Base-by-base conservation (phyloP, 2,888 invertebrate genomes). In the Drosophila paracracens region DNA sequence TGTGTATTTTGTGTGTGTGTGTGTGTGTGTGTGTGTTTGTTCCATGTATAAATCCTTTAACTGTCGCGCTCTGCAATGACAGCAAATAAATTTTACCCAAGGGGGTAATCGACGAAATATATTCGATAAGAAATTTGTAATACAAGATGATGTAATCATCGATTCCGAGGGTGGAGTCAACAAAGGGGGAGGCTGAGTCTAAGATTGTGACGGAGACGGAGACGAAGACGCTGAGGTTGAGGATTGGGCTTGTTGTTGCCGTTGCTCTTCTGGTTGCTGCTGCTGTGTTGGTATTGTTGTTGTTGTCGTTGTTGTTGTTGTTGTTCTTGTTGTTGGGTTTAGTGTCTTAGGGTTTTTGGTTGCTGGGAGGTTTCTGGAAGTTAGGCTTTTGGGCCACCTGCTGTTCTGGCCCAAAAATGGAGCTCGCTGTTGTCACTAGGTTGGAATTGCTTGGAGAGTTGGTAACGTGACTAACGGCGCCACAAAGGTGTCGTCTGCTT, bases 11-110 rank as follows among this genome's bases (percentile, higher is more conserved):
- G 68, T 18, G n/a, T 40, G n/a, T 10, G n/a, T 53, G 27, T 36
- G 36, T 48, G 46, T 46, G 25, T 48, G 13, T 48, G 10, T 25
- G 40, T 46, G 54, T 76, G 27, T 61, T 66, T 57, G 74, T 11
- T 36, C 18, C 48, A 46, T 68, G 77, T 81, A 86, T 89, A 91
- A 91, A 91, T 91, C 91, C 91, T 91, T 91, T 91, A 88, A 89
- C 88, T 90, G 91, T 91, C 91, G 91, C 84, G 80, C 74, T 69
- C 64, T 73, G 73, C 91, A 91, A 81, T 86, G 90, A 91, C 88
- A 90, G 91, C 88, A 92, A 91, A 92, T 92, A 92, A 91, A 92
- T 93, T 92, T 90, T 83, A 92, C 92, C 92, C 92, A 89, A 87
- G 92, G 92, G 92, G 89, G 92, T 92, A 92, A 92, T 92, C 92